Conservation (phyloP, 2,888 invertebrate species). For the Acronicta aceris region DNA sequence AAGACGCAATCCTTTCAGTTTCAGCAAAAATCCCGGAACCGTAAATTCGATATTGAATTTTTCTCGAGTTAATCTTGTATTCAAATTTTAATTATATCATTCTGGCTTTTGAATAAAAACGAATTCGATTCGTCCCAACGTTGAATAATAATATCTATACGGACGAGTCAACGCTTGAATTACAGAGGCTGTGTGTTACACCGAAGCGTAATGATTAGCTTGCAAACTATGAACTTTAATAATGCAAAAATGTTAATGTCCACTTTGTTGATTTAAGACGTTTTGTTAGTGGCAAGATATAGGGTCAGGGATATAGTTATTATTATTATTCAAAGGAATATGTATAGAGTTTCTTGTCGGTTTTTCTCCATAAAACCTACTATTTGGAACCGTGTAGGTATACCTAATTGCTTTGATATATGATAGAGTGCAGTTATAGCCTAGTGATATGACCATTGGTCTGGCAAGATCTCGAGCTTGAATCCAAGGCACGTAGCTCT, state of each 20-base stretch:
- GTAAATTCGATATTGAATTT: conserved; percentile 79
- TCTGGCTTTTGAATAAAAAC: conserved; percentile 87
- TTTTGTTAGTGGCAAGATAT: too few relatives aligned
- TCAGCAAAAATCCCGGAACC: conserved; percentile 57
- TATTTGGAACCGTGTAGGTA: too few relatives aligned
- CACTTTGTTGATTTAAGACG: too few relatives aligned
- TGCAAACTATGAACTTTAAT: not conserved
- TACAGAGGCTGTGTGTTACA: conserved; percentile 68
- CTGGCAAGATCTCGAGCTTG: too few relatives aligned
- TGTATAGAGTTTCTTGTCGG: too few relatives aligned
- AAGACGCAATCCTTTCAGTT: conserved; percentile 57
- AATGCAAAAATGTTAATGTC: not conserved
- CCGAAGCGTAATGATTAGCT: conserved; percentile 65
- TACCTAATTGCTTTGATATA: too few relatives aligned
- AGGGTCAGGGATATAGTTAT: too few relatives aligned
- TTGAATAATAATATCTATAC: conserved; percentile 86
- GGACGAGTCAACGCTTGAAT: conserved; percentile 71
- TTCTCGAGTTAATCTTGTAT: conserved; percentile 86
- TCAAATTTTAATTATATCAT: conserved; percentile 89
- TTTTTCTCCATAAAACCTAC: too few relatives aligned
- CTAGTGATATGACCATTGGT: too few relatives aligned
- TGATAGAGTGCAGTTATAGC: too few relatives aligned
- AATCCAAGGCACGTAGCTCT: too few relatives aligned
- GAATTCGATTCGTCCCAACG: conserved; percentile 82
- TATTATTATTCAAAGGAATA: too few relatives aligned